Percentiles rank a stretch among this genome's conserved stretches.
phyloP scores from a whole-genome alignment of 2,888 invertebrate genomes.

The Callinectes sapidus region DNA sequence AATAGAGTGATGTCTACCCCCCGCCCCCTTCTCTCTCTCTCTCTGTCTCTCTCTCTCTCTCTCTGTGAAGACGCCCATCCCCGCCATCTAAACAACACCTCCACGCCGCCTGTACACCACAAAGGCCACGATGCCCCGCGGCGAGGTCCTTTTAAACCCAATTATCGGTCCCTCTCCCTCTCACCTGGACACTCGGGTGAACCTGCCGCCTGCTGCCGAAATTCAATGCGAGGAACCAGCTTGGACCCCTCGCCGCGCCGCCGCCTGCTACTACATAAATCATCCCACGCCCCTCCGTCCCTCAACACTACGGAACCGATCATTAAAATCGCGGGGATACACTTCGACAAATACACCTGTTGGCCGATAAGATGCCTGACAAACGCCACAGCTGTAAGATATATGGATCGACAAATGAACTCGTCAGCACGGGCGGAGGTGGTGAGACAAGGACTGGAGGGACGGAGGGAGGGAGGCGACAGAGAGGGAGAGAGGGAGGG shows the following conservation, averaged over 20 bases:
- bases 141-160: background rate
- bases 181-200: conserved; percentile 3
- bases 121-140: conserved; percentile 1
- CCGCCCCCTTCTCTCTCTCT: conserved; percentile 18
- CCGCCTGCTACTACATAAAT: background rate
- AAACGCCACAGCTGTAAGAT: background rate
- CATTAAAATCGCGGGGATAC: conserved; percentile 9
- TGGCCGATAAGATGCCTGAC: conserved; percentile 24
- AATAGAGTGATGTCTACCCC: background rate
- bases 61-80: background rate
- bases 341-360: conserved; percentile 28
- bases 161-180: background rate
- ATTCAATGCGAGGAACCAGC: background rate
- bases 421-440: conserved; percentile 9
- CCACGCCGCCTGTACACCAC: background rate
- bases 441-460: background rate
- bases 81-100: background rate
- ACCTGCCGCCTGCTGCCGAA: background rate
- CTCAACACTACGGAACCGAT: conserved; percentile 1
- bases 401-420: conserved; percentile 34
- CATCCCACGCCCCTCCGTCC: background rate
- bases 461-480: background rate
- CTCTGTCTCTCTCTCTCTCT: conserved; percentile 31
- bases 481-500: background rate
- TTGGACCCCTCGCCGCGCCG: background rate